A percentile compares a stretch with the other conserved stretches of the same genome.
Conservation (phyloP, 1,140 invertebrate species). For the Gerris buenoi region DNA sequence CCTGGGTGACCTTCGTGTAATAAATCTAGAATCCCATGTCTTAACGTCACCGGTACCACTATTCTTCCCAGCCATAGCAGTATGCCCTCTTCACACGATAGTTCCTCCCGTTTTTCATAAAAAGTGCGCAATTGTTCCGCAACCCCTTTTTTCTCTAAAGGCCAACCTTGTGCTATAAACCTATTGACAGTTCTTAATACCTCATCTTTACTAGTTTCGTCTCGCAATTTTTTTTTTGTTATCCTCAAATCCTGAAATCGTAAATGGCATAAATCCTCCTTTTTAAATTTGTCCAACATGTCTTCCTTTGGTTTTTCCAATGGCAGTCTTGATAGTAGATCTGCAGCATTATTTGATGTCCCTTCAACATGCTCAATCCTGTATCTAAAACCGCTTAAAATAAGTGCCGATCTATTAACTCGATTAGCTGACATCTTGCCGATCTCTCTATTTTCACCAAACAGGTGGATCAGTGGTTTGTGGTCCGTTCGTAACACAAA, state of each 20-base stretch:
- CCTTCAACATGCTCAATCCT: neutral
- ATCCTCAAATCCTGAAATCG: neutral
- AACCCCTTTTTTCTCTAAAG: neutral
- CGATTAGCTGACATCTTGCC: neutral
- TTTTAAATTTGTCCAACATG: neutral
- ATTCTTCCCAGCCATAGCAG: neutral
- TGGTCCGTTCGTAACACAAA: constrained; percentile 39
- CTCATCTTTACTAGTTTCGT: neutral
- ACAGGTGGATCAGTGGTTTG: constrained; percentile 26
- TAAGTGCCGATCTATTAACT: neutral
- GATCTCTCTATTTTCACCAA: neutral
- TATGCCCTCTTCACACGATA: neutral
- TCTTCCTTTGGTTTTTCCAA: neutral
- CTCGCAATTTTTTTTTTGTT: neutral
- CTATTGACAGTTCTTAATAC: neutral
- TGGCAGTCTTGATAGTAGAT: neutral
- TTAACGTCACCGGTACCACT: neutral
- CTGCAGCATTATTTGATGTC: neutral
- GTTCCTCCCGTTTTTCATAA: neutral
- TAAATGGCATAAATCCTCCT: neutral
- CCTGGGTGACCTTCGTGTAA: neutral
- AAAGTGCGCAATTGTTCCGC: neutral
- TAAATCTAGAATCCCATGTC: neutral
- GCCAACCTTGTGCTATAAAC: neutral
- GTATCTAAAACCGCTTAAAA: neutral